Percentiles rank a stretch among this genome's conserved stretches.
Conservation (phyloP, 2,113 vertebrate genomes). For the Cheirogaleus medius region DNA sequence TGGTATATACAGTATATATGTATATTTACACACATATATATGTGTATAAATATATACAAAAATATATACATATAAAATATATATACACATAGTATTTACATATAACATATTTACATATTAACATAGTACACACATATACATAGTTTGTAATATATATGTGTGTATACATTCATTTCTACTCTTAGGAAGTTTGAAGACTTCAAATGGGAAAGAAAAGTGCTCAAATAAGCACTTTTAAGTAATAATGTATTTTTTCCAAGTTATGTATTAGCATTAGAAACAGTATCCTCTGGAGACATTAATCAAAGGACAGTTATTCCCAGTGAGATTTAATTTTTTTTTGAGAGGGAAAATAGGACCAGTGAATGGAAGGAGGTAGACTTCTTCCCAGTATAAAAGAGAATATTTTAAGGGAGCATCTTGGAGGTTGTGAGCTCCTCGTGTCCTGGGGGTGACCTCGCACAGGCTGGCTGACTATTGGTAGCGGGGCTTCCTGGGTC, state of each 20-base stretch:
- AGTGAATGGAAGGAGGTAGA: neutral
- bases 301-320: neutral
- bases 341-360: neutral
- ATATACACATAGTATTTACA: neutral
- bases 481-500: neutral
- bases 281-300: neutral
- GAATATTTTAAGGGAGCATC: neutral
- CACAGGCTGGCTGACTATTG: neutral
- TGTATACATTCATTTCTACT: neutral
- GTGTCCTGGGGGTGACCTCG: neutral
- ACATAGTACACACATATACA: neutral
- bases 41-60: neutral
- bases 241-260: neutral
- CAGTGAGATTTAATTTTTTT: neutral
- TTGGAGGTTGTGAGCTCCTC: neutral
- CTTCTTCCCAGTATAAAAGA: neutral
- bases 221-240: neutral
- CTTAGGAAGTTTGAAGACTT: conserved; percentile 20
- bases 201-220: neutral
- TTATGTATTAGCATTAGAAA: conserved; percentile 30
- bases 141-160: neutral
- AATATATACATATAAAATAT: neutral
- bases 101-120: neutral
- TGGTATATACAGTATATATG: neutral
- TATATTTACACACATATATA: neutral